Conservation (phyloP, 2,888 invertebrate genomes). For the Lasiommata megera region DNA sequence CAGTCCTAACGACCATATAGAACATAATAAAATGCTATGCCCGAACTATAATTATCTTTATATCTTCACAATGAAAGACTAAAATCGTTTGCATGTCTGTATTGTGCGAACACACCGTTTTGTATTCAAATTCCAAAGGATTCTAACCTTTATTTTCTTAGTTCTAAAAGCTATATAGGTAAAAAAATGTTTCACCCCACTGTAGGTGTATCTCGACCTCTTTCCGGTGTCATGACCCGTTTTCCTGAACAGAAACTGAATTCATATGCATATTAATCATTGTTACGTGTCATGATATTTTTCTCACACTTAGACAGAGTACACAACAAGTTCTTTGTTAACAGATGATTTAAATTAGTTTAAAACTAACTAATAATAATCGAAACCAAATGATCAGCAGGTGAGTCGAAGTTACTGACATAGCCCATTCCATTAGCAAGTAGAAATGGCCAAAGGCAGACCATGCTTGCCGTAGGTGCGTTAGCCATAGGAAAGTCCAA, state of each 20-base stretch:
- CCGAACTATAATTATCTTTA: not conserved
- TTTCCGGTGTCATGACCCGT: conserved; percentile 18
- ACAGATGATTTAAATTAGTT: too few species aligned
- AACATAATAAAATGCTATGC: not conserved
- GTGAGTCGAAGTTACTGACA: too few species aligned
- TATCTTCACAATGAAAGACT: not conserved
- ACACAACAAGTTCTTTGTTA: too few species aligned
- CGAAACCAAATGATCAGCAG: too few species aligned
- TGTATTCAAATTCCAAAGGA: conserved; percentile 5
- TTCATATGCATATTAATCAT: not conserved
- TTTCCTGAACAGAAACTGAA: conserved; percentile 4
- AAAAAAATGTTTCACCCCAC: conserved; percentile 9
- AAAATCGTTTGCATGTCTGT: conserved; percentile 5
- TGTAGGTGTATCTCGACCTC: conserved; percentile 11
- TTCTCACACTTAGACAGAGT: not conserved
- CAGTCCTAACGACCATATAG: not conserved
- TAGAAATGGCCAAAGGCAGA: too few species aligned
- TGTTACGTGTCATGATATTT: not conserved
- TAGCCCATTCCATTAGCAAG: too few species aligned
- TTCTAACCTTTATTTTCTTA: conserved; percentile 10
- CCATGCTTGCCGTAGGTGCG: too few species aligned
- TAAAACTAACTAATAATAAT: too few species aligned
- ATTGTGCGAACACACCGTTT: not conserved
- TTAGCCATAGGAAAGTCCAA: too few species aligned
- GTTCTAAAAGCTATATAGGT: conserved; percentile 1